Percentiles rank a stretch among this genome's conserved stretches.
Conservation (phyloP, 2,113 vertebrate species). For the Thamnophis sirtalis region DNA sequence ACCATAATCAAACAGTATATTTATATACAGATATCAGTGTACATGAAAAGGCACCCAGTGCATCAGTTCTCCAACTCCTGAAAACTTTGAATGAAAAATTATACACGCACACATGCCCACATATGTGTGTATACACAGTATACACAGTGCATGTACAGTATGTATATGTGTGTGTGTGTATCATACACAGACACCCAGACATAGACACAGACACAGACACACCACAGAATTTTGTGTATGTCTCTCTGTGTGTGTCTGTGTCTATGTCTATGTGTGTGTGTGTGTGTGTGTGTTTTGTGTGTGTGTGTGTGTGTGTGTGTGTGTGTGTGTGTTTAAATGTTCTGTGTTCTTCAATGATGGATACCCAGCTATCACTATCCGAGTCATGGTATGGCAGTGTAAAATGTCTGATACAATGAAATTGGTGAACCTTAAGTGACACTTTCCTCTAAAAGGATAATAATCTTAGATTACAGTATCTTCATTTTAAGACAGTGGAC, state of each 20-base stretch:
- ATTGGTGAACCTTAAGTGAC: background rate
- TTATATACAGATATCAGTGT: slow-evolving; percentile 45
- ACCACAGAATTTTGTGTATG: no score
- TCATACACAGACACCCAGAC: no score
- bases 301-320: no score
- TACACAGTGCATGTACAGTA: no score
- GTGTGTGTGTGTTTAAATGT: background rate
- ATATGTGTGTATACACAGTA: no score
- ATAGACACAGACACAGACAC: no score
- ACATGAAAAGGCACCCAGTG: slow-evolving; percentile 37
- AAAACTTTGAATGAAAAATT: slow-evolving; percentile 35
- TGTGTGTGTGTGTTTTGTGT: no score
- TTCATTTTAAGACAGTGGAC: no score
- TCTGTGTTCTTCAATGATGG: slow-evolving; percentile 8
- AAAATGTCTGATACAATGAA: background rate
- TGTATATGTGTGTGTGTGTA: no score
- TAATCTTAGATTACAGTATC: background rate
- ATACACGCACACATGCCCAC: no score
- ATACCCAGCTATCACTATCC: background rate
- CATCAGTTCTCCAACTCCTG: slow-evolving; percentile 30
- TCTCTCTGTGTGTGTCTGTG: no score
- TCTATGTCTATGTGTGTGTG: no score
- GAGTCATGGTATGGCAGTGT: background rate
- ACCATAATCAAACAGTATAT: slow-evolving; percentile 9
- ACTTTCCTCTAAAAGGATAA: background rate